Evolutionary conservation across 2,113 vertebrate genomes (phyloP).

Genomic region (Numida meleagris): DNA sequence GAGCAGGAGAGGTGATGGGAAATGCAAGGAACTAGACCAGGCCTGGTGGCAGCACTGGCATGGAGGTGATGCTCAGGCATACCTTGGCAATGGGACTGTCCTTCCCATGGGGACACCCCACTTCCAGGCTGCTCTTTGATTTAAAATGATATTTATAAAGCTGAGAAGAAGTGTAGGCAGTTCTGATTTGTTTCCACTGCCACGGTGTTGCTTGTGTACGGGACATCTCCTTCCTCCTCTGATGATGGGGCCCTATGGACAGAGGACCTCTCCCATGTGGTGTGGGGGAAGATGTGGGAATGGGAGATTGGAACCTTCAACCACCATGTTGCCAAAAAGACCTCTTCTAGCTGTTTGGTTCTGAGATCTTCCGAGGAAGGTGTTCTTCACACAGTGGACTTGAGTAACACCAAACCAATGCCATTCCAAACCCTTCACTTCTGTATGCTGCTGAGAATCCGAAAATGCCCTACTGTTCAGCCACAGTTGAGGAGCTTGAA

Average conservation of each 20-base stretch:
- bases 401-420: neutral
- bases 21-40: neutral
- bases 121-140: neutral
- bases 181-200: neutral
- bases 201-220: rapidly evolving
- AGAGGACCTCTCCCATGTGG: neutral
- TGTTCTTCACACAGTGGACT: neutral
- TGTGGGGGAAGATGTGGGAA: rapidly evolving
- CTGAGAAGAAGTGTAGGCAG: rapidly evolving
- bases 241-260: neutral
- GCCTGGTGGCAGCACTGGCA: neutral
- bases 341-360: neutral
- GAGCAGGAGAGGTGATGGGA: conserved; percentile 15
- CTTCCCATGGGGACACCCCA: neutral
- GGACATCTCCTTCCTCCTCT: neutral
- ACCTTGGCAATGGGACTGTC: neutral
- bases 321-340: neutral
- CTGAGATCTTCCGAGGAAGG: neutral
- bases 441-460: neutral
- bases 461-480: neutral
- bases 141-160: neutral
- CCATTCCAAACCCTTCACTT: neutral
- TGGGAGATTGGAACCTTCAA: neutral
- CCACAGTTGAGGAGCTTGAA: neutral
- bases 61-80: neutral